Conservation (phyloP, 2,888 invertebrate species). For the Agapostemon virescens region DNA sequence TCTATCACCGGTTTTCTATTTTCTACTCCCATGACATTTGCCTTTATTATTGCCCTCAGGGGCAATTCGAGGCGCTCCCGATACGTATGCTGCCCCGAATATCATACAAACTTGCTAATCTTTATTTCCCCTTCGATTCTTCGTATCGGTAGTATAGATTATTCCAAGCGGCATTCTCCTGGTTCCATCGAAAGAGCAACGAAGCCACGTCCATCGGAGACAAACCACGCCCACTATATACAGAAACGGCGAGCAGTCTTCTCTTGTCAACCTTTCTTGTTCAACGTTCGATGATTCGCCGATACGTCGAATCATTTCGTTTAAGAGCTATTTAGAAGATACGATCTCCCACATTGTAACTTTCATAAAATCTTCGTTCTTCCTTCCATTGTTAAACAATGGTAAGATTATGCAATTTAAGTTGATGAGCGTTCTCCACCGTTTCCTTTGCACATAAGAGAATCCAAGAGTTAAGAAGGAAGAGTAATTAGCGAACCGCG, state of each 20-base stretch:
- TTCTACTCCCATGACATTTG: not conserved
- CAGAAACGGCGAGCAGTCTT: not conserved
- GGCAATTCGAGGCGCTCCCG: too few species aligned
- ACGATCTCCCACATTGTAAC: not conserved
- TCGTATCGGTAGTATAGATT: not conserved
- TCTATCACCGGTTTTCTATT: not conserved
- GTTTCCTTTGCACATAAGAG: not conserved
- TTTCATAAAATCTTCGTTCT: not conserved
- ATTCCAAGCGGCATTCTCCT: too few species aligned
- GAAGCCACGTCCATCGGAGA: not conserved
- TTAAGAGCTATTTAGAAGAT: not conserved
- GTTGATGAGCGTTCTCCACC: not conserved
- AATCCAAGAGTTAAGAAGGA: not conserved
- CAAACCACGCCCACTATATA: not conserved
- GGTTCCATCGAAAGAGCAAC: not conserved
- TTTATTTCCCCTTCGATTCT: not conserved
- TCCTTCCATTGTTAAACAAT: not conserved
- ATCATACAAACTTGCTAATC: not conserved
- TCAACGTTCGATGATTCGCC: not conserved
- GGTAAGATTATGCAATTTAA: not conserved
- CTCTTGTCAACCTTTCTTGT: not conserved
- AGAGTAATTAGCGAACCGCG: constrained; percentile 2
- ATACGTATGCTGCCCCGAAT: not conserved
- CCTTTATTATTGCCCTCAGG: not conserved
- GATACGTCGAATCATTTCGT: not conserved